Base-by-base conservation (phyloP, 1,140 invertebrate species). In the Apis cerana region DNA sequence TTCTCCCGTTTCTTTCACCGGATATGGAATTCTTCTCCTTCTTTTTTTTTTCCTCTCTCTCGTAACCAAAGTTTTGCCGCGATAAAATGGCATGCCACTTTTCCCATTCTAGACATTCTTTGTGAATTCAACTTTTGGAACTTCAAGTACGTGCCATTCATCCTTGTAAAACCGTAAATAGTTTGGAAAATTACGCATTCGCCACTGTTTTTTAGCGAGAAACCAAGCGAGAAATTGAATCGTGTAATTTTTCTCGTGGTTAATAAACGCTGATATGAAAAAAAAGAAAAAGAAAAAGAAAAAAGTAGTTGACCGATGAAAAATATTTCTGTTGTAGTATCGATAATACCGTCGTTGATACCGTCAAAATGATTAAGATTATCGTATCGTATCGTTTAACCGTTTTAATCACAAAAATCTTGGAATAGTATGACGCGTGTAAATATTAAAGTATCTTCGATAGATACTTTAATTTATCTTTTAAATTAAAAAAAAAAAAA, bases 51-150 rank as follows among this genome's bases (percentile, higher is more conserved):
- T n/a, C 21, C 10, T 1, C 52, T 9, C 77, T 69, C 75, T 67
- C 70, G 33, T 7, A 43, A 5, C 33, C 33, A 43, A 43, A 43
- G 33, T 43, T 43, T 43, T 67, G 62, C 62, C 64, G 58, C 74
- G 64, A 81, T 75, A 75, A 87, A 88, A 69, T 61, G 69, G 52
- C 77, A 19, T 59, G 50, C 56, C 43, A 48, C 62, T 74, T 80
- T 69, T 58, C 15, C 69, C 72, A 43, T 83, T 71, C 61, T 56
- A 33, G 56, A 48, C 61, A 27, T 78, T 61, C 74, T 67, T 81
- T 84, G 56, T 33, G 65, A 72, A 78, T 78, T 84, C 75, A 80
- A 87, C 77, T 80, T 84, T 84, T n/a, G 58, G 61, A 72, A 80
- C 58, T 74, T 80, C 48, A 74, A 80, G 27, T 48, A 61, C 48